Base-by-base conservation (phyloP, 2,797 vertebrate species). In the Fistularia tabacaria region DNA sequence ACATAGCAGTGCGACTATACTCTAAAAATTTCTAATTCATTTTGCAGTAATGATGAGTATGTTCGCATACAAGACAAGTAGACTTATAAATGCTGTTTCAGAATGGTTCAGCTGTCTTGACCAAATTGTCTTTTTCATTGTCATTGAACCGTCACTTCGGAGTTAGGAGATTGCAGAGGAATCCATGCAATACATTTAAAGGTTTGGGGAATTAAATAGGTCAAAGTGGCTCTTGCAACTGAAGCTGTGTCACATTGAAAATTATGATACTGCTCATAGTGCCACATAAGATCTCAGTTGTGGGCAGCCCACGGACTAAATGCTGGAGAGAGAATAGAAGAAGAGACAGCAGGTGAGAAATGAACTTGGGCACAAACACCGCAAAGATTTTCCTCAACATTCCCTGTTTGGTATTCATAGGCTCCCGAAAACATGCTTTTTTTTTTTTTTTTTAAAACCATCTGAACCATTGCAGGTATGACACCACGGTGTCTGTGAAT, bases 21-120 rank as follows among this genome's bases (percentile, higher is more conserved):
- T 74, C 65, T 70, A 53, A 79, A 73, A 71, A 69, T n/a, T n/a
- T n/a, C n/a, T n/a, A n/a, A n/a, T 69, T 49, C 42, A 73, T 68
- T 69, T 46, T 63, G 66, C 47, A 66, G 65, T 49, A 60, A 68
- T 69, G 66, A 66, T 55, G 61, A 54, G 36, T 54, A 63, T 45
- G 46, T 25, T 25, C 25, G 25, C 25, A 25, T 25, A 40, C 1
- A 7, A 3, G 14, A 43, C 55, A 66, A 64, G n/a, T n/a, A n/a
- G n/a, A n/a, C n/a, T n/a, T 10, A 46, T 52, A 48, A 9, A 54
- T 57, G 69, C 53, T 50, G 15, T 56, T 38, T 0, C 6, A 53
- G 43, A 62, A 50, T 25, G 39, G 8, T 40, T 10, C 39, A 40
- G 8, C 39, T 40, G 39, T 7, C 39, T 8, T 1, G 39, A 40